Evolutionary conservation across 2,113 vertebrate species (phyloP).

Genomic region (Nothoprocta perdicaria): DNA sequence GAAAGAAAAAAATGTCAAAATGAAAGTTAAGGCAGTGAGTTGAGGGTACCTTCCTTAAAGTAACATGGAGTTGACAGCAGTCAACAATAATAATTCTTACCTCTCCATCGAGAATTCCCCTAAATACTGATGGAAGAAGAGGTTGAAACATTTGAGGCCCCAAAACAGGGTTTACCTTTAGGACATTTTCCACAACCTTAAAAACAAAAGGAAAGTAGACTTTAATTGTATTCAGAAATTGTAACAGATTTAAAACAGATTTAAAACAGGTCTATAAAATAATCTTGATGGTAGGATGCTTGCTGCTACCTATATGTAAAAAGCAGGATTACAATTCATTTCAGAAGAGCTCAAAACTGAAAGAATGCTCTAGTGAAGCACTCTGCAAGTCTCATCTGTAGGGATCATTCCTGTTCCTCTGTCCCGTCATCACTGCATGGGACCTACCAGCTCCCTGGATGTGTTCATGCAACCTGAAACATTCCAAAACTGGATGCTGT

Average conservation of each 20-base stretch:
- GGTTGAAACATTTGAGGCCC: conserved; percentile 93
- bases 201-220: conserved; percentile 49
- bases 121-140: conserved; percentile 88
- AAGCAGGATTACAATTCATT: fast-evolving
- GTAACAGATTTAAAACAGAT: neutral
- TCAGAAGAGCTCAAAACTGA: neutral
- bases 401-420: neutral
- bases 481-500: neutral
- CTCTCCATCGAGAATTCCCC: conserved; percentile 92
- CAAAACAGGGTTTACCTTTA: conserved; percentile 91
- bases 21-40: neutral
- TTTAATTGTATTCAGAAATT: neutral
- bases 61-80: neutral
- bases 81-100: conserved; percentile 76
- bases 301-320: neutral
- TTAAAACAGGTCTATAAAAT: neutral
- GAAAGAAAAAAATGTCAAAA: neutral
- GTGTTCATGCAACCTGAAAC: neutral
- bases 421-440: neutral
- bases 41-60: neutral
- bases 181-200: conserved; percentile 94
- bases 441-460: neutral
- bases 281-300: neutral
- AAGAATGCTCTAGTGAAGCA: neutral
- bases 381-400: neutral